Base-by-base conservation (phyloP, 2,888 invertebrate genomes). In the Chrysolina haemoptera region DNA sequence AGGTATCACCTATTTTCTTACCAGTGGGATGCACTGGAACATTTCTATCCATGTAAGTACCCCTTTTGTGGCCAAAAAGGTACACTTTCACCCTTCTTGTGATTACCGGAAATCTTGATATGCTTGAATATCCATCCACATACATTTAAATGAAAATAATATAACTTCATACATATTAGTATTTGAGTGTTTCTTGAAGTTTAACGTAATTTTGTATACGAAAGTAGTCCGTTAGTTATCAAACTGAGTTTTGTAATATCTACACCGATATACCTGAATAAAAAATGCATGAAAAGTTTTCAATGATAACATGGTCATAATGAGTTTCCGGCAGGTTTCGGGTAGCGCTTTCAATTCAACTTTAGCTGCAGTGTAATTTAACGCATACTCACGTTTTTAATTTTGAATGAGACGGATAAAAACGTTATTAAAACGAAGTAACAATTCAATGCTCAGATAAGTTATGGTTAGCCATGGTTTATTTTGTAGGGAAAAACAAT, bases 11-110 rank as follows among this genome's bases (percentile, higher is more conserved):
- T 75, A 73, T 74, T 76, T 63, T 74, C 68, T 20, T 53, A n/a
- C 70, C 73, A 71, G 68, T 63, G 55, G 81, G 84, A 84, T 83
- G 22, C 50, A 35, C 40, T 50, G 81, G 83, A 76, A 80, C 78
- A 83, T 82, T 82, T 80, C 82, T 83, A 82, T 78, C 84, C 82
- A 84, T 85, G 83, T 84, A 84, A 85, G 84, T 82, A 84, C 84
- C 85, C 83, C 81, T 82, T 83, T 85, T 85, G 84, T 83, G 83
- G 78, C 79, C 73, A 78, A 79, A 78, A 77, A 78, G 75, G 75
- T 77, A 78, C 78, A 79, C 77, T 77, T 80, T 79, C 77, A 80
- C 77, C 82, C 81, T 77, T 82, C 35, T 35, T 6, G 5, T 43
- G 77, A 63, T 63, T 50, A 35, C 59, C 59, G 59, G 59, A 59